Conservation (phyloP, 2,888 invertebrate species). For the Cerastis leucographa region DNA sequence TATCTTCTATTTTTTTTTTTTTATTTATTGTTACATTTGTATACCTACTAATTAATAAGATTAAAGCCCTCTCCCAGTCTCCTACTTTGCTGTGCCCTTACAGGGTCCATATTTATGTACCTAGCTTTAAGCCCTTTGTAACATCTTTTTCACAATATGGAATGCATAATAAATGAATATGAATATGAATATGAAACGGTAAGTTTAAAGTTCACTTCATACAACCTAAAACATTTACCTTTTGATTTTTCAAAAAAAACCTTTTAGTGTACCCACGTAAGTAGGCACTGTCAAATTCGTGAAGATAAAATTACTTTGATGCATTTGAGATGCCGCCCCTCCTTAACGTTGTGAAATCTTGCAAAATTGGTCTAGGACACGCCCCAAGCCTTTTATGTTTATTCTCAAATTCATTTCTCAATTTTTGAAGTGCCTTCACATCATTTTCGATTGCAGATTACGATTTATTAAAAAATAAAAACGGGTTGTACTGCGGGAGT, state of each 20-base stretch:
- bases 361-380: slow-evolving; percentile 21
- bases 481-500: too few relatives aligned
- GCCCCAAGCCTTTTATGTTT: slow-evolving; percentile 33
- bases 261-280: not conserved
- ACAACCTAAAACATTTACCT: not conserved
- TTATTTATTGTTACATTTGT: too few relatives aligned
- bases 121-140: too few relatives aligned
- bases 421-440: slow-evolving; percentile 2
- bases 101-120: too few relatives aligned
- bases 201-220: not conserved
- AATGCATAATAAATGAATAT: too few relatives aligned
- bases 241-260: not conserved
- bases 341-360: slow-evolving; percentile 7
- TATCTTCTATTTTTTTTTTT: too few relatives aligned
- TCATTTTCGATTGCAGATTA: not conserved
- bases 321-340: not conserved
- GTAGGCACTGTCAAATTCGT: slow-evolving; percentile 6
- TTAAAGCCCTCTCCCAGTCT: too few relatives aligned
- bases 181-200: too few relatives aligned
- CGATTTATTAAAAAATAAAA: not conserved
- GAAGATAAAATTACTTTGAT: slow-evolving; percentile 20
- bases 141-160: too few relatives aligned
- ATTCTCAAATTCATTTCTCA: slow-evolving; percentile 30
- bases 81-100: too few relatives aligned
- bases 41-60: too few relatives aligned